These are phyloP conservation scores for Aulostomus chinensis DNA, from an alignment of 2,797 vertebrate species.

Conservation along the genomic window DNA sequence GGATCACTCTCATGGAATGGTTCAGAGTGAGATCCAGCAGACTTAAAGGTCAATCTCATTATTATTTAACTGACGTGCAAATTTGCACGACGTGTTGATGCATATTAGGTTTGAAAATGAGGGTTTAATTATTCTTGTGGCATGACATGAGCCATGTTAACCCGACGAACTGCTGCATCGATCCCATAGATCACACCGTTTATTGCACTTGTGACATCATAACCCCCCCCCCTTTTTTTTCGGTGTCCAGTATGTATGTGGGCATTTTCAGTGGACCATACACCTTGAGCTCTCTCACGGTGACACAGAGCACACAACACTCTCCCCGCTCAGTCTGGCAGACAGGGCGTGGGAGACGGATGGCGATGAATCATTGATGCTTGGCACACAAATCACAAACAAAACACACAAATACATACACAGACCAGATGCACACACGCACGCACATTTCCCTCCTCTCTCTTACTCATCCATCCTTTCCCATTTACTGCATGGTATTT, in stretches of 20 bases:
- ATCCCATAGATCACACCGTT: background rate
- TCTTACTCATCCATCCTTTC: conserved; percentile 46
- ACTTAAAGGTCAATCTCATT: too few relatives aligned
- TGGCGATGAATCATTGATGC: conserved; percentile 57
- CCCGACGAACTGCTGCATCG: background rate
- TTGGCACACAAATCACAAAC: conserved; percentile 50
- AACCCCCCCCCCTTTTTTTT: too few relatives aligned
- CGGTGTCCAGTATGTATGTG: too few relatives aligned
- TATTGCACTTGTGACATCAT: conserved; percentile 1
- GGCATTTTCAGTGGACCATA: background rate
- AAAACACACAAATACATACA: conserved; percentile 17
- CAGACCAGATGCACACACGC: conserved; percentile 1
- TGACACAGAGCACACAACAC: conserved; percentile 28
- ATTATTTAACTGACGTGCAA: too few relatives aligned
- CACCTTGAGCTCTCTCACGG: conserved; percentile 15
- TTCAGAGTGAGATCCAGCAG: too few relatives aligned
- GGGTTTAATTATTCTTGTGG: too few relatives aligned
- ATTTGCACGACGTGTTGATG: too few relatives aligned
- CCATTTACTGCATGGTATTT: conserved; percentile 35
- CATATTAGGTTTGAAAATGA: too few relatives aligned
- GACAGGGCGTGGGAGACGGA: conserved; percentile 58
- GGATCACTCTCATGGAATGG: too few relatives aligned
- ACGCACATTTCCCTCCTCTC: conserved; percentile 20
- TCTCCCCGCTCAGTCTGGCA: conserved; percentile 42
- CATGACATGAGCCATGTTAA: too few relatives aligned